Conservation (phyloP, 2,888 invertebrate species). For the Nymphalis polychloros region DNA sequence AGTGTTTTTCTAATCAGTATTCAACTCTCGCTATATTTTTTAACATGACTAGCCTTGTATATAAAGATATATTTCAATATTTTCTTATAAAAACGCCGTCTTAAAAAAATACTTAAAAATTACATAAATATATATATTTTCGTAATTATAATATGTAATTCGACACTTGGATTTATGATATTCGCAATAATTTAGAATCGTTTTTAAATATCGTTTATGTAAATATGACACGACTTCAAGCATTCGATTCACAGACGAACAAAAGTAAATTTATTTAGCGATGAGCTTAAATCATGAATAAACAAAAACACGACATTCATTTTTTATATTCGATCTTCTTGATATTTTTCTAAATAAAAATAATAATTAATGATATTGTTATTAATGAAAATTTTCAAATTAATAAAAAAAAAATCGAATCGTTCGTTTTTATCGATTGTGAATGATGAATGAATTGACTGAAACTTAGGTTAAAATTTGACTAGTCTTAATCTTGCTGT, state of each 20-base stretch:
- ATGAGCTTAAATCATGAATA: conserved; percentile 51
- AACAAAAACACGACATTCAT: conserved; percentile 46
- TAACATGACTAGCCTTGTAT: conserved; percentile 58
- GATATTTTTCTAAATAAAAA: conserved; percentile 45
- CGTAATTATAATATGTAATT: conserved; percentile 54
- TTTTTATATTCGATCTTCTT: conserved; percentile 43
- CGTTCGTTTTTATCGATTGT: conserved; percentile 26
- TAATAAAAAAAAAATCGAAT: conserved; percentile 19
- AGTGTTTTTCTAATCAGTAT: conserved; percentile 59
- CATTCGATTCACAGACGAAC: conserved; percentile 41
- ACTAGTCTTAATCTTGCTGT: conserved; percentile 65
- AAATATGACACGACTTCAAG: conserved; percentile 50
- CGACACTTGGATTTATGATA: conserved; percentile 68
- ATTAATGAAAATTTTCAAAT: conserved; percentile 23
- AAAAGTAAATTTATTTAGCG: conserved; percentile 42
- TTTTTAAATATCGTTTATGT: conserved; percentile 59
- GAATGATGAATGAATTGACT: conserved; percentile 60
- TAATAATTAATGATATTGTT: conserved; percentile 11
- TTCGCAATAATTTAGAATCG: conserved; percentile 68
- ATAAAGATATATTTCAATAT: conserved; percentile 69
- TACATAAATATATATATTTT: conserved; percentile 69
- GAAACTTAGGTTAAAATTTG: conserved; percentile 63
- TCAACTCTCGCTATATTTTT: conserved; percentile 51
- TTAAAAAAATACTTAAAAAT: conserved; percentile 52
- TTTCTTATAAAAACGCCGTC: conserved; percentile 68